Conservation (phyloP, 2,888 invertebrate genomes). For the Ischnura elegans region DNA sequence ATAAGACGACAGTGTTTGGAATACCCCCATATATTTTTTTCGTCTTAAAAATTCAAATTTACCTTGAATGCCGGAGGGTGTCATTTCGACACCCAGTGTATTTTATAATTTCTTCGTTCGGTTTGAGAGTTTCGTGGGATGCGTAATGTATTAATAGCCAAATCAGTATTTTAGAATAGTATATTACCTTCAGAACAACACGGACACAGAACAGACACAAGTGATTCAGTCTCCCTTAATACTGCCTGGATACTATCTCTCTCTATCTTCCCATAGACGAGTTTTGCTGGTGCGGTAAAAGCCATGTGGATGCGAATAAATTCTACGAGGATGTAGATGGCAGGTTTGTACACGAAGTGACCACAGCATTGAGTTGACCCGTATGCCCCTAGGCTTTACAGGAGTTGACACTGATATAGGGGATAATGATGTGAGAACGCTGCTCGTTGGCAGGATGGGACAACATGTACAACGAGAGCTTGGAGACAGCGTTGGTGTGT, state of each 20-base stretch:
- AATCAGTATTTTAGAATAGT: too few relatives aligned
- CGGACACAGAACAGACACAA: too few relatives aligned
- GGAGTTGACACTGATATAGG: conserved; percentile 18
- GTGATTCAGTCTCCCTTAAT: background rate
- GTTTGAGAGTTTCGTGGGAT: too few relatives aligned
- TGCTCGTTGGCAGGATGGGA: background rate
- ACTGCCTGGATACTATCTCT: background rate
- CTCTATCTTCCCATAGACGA: background rate
- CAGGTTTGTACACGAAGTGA: background rate
- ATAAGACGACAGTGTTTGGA: too few relatives aligned
- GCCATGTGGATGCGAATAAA: background rate
- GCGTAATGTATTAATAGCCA: too few relatives aligned
- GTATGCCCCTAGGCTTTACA: background rate
- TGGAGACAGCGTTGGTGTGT: background rate
- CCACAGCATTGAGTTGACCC: background rate
- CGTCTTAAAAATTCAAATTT: too few relatives aligned
- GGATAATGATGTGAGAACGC: background rate
- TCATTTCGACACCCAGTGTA: too few relatives aligned
- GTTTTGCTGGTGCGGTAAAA: background rate
- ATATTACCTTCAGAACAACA: too few relatives aligned
- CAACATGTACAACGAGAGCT: background rate
- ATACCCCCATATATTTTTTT: too few relatives aligned
- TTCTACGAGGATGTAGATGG: background rate
- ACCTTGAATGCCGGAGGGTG: too few relatives aligned
- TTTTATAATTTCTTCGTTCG: too few relatives aligned